Percentiles rank a stretch among this genome's conserved stretches.
Evolutionary conservation across 2,888 invertebrate species (phyloP).

Genomic region (Coelogynopora nodosa): DNA sequence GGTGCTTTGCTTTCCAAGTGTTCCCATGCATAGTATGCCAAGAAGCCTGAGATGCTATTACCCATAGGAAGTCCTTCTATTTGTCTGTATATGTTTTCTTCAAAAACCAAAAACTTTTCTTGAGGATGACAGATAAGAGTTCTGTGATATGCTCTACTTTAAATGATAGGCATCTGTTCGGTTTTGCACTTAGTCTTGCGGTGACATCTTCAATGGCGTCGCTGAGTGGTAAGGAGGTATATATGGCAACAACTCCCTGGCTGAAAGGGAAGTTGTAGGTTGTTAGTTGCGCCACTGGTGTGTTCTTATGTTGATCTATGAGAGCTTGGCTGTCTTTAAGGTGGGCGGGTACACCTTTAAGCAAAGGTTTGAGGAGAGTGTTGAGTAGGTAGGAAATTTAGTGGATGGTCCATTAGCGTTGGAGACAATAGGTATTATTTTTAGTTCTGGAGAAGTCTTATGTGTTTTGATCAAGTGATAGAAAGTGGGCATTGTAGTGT

Average conservation of each 20-base stretch:
- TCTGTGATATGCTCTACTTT: conserved; percentile 8
- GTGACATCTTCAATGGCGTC: conserved; percentile 32
- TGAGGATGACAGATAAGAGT: conserved; percentile 17
- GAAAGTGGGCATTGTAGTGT: conserved; percentile 21
- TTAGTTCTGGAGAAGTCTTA: conserved; percentile 17
- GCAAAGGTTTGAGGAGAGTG: not conserved
- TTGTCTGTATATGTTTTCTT: conserved; percentile 3
- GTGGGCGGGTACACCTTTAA: conserved; percentile 23
- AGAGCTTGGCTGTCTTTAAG: conserved; percentile 4
- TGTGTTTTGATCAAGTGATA: conserved; percentile 32
- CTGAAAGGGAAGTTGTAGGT: conserved; percentile 3
- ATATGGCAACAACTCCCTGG: not conserved
- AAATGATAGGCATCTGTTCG: conserved; percentile 8
- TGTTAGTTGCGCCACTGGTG: not conserved
- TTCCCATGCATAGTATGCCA: conserved; percentile 14
- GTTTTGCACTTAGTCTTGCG: not conserved
- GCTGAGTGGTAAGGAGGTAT: not conserved
- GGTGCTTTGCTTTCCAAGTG: conserved; percentile 9
- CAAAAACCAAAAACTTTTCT: conserved; percentile 28
- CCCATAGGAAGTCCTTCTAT: conserved; percentile 29
- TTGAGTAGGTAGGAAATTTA: conserved; percentile 16
- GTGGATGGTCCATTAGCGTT: conserved; percentile 28
- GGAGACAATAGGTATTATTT: conserved; percentile 18
- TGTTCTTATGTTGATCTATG: not conserved
- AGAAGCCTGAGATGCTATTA: conserved; percentile 28